Percentiles rank a stretch among this genome's conserved stretches.
These are phyloP conservation scores for Aleiodes testaceus DNA, from an alignment of 2,888 invertebrate species.

Conservation along the genomic window DNA sequence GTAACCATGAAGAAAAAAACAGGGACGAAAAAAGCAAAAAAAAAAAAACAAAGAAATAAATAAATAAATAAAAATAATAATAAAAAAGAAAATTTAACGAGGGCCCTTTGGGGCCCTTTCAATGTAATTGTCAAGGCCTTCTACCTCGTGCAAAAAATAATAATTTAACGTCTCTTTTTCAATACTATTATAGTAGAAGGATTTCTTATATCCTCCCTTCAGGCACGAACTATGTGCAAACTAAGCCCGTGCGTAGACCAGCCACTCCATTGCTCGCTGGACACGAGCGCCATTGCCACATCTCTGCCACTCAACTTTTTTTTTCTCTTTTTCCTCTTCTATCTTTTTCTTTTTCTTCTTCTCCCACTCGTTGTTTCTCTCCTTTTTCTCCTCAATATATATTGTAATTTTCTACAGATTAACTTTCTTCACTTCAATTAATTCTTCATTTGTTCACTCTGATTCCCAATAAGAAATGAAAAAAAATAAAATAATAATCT, in stretches of 20 bases:
- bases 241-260: slow-evolving; percentile 48
- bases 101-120: slow-evolving; percentile 32
- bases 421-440: background rate
- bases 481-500: slow-evolving; percentile 4
- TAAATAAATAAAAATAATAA: background rate
- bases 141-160: slow-evolving; percentile 5
- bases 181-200: background rate
- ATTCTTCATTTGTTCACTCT: background rate
- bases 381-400: slow-evolving; percentile 3
- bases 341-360: slow-evolving; percentile 43
- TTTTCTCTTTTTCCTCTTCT: slow-evolving; percentile 43
- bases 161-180: slow-evolving; percentile 30
- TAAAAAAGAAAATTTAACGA: background rate
- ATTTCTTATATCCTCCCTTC: slow-evolving; percentile 48
- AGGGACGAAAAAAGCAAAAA: background rate
- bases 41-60: slow-evolving; percentile 13
- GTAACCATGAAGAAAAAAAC: background rate
- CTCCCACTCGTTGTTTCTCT: slow-evolving; percentile 24
- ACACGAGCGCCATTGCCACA: slow-evolving; percentile 67
- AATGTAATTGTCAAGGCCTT: slow-evolving; percentile 10
- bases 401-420: background rate
- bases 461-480: background rate
- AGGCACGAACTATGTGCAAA: slow-evolving; percentile 58
- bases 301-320: slow-evolving; percentile 50
- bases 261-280: slow-evolving; percentile 56